Conservation (phyloP, 2,888 invertebrate species). For the Baronia brevicornis region DNA sequence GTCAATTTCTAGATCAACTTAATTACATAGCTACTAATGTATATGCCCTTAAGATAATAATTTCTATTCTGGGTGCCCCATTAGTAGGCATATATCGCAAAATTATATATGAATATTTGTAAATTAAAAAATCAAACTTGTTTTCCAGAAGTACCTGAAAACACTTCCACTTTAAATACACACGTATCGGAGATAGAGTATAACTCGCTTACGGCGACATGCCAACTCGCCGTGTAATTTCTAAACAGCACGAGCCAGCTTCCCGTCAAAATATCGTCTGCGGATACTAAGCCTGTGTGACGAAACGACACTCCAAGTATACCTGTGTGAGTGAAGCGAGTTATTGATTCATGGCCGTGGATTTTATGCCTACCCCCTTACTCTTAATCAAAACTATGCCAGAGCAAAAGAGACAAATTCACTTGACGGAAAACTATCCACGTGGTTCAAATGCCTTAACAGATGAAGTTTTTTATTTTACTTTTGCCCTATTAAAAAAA, state of each 20-base stretch:
- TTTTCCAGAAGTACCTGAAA: no score
- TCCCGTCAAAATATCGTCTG: constrained; percentile 71
- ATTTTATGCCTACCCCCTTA: constrained; percentile 67
- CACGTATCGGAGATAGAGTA: no score
- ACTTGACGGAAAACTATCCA: constrained; percentile 51
- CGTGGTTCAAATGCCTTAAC: constrained; percentile 50
- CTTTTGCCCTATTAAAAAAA: no score
- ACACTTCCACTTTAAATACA: no score
- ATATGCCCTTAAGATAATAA: no score
- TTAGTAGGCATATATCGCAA: no score
- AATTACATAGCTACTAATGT: no score
- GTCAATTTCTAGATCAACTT: no score
- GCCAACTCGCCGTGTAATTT: constrained; percentile 39
- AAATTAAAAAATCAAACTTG: no score
- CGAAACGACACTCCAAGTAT: constrained; percentile 37
- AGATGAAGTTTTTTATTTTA: no score
- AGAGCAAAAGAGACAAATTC: constrained; percentile 51
- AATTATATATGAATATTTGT: no score
- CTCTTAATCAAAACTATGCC: constrained; percentile 59
- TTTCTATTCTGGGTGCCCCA: no score
- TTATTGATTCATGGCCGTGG: constrained; percentile 69
- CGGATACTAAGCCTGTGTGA: constrained; percentile 44
- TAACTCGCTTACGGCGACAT: constrained; percentile 14
- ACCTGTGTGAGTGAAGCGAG: constrained; percentile 55
- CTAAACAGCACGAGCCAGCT: constrained; percentile 49